Base-by-base conservation (phyloP, 2,888 invertebrate genomes). In the Xiphydria camelus region DNA sequence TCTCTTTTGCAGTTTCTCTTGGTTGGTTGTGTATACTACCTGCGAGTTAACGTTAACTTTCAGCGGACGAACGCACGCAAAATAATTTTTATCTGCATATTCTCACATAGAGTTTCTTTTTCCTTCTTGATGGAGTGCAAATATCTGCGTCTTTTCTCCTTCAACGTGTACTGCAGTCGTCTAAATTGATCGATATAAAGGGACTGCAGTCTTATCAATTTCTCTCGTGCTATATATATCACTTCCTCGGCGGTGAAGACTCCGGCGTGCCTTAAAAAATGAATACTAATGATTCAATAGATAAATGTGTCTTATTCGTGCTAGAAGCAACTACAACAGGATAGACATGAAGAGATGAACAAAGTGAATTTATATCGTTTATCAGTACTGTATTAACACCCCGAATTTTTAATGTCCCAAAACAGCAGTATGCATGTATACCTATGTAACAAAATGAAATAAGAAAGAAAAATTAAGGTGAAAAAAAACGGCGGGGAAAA, bases 161-260 rank as follows among this genome's bases (percentile, higher is more conserved):
- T 83, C 31, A 95, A 77, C 7, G 86, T 68, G 50, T 86, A 83
- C 33, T 88, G 85, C 25, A 95, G 77, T 12, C 90, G 81, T 47
- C 84, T 82, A 73, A 91, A 89, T 74, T 95, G 93, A 26, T 88
- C 85, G 19, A 89, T 82, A 68, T 95, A 96, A 1, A 93, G 79
- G 0, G 85, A 82, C 69, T 94, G 93, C 1, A 95, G 77, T 32
- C 86, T 80, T 9, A 86, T 82, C 32, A 94, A 77, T 56, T 89
- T 88, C 41, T 86, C 85, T 58, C 87, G 82, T 0, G 91, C 85
- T 21, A 91, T 85, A 19, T 83, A 79, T 3, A 90, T 86, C 0
- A 91, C 89, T 73, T 95, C 94, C 64, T 95, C 92, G 0, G 89
- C 88, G 0, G 94, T 93, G 71, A 86, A 94, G 0, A 93, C 87